Percentiles rank a stretch among this genome's conserved stretches.
phyloP scores from a whole-genome alignment of 2,113 vertebrate species.

The Hippopotamus amphibius region DNA sequence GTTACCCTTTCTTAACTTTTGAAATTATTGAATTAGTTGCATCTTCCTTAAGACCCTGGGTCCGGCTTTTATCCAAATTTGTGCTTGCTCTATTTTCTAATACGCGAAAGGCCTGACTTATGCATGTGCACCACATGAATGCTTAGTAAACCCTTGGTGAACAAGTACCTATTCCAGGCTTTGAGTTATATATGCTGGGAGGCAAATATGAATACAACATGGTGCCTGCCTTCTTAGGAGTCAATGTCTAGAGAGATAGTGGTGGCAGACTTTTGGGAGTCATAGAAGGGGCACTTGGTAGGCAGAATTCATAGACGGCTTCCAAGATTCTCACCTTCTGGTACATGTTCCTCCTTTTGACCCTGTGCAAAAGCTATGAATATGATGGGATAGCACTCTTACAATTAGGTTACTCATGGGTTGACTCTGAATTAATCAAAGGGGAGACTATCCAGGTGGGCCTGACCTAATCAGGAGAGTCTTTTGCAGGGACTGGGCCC shows the following conservation, averaged over 20 bases:
- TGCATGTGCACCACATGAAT: neutral
- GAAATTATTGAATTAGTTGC: constrained; percentile 66
- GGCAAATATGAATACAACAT: neutral
- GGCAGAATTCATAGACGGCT: neutral
- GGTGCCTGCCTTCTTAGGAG: neutral
- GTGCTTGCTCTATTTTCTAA: constrained; percentile 64
- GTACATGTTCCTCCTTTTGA: neutral
- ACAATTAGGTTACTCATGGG: neutral
- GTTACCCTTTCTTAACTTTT: constrained; percentile 61
- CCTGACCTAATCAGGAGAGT: neutral
- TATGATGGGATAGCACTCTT: neutral
- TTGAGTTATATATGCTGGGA: neutral
- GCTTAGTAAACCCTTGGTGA: neutral
- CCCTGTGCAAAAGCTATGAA: neutral
- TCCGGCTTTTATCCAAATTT: constrained; percentile 55
- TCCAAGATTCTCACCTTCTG: neutral
- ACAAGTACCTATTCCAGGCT: neutral
- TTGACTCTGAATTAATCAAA: neutral
- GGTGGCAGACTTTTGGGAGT: neutral
- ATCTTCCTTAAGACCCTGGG: constrained; percentile 52
- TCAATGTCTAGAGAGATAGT: neutral
- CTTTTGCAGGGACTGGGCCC: rapidly evolving
- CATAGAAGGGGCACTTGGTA: neutral
- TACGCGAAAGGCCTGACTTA: constrained; percentile 53
- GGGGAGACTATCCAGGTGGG: neutral